These are phyloP conservation scores for Lepilemur ruficaudatus DNA, from an alignment of 2,797 vertebrate genomes.

Conservation along the genomic window DNA sequence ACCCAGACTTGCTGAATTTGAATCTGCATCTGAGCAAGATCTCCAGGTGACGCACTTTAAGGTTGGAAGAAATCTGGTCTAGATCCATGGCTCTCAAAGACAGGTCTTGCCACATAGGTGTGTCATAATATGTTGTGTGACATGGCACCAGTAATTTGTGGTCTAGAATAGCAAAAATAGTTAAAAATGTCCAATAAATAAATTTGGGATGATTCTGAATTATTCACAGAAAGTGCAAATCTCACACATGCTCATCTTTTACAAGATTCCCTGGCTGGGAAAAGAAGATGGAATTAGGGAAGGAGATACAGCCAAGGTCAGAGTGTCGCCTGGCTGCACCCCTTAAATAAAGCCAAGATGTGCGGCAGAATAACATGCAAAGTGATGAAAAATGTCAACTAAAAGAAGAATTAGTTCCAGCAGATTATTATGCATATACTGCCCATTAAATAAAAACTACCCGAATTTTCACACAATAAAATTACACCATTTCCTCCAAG, in stretches of 20 bases:
- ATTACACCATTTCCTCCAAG: not conserved
- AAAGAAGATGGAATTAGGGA: not conserved
- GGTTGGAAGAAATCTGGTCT: not conserved
- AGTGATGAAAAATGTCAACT: not conserved
- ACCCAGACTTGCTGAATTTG: not conserved
- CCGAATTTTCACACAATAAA: not conserved
- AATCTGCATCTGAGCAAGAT: not conserved
- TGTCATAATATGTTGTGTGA: rapidly evolving
- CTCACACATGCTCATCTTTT: not conserved
- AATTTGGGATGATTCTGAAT: not conserved
- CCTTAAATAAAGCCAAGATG: not conserved
- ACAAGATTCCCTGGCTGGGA: not conserved
- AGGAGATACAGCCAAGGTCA: not conserved
- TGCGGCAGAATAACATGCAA: rapidly evolving
- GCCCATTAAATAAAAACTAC: not conserved
- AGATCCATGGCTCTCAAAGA: no score
- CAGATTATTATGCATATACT: rapidly evolving
- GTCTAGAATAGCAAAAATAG: not conserved
- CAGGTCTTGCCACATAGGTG: rapidly evolving
- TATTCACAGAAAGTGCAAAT: not conserved
- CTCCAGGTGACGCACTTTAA: not conserved
- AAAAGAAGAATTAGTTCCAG: not conserved
- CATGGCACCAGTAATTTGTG: rapidly evolving
- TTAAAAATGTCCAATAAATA: not conserved
- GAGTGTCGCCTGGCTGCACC: no score